Percentiles rank a stretch among this genome's conserved stretches.
Conservation (phyloP, 2,888 invertebrate genomes). For the Eudemis profundana region DNA sequence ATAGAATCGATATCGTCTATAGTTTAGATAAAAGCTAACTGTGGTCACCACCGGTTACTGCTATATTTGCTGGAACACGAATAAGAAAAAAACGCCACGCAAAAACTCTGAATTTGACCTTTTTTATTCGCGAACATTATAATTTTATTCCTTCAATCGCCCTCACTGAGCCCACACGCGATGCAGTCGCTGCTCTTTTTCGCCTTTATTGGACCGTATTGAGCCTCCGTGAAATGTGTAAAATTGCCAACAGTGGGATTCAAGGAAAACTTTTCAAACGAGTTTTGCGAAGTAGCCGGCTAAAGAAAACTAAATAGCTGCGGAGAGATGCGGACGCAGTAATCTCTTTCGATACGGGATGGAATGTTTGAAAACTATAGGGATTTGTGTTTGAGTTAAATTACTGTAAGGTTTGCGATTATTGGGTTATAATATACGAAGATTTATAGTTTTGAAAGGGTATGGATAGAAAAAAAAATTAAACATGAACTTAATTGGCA, state of each 20-base stretch:
- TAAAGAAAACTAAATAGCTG: conserved; percentile 61
- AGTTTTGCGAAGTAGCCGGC: conserved; percentile 60
- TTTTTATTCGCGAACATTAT: no score
- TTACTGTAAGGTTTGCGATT: not conserved
- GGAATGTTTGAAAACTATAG: conserved; percentile 48
- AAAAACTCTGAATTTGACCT: no score
- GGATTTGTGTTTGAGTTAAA: conserved; percentile 46
- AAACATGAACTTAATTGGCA: no score
- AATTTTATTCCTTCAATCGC: conserved; percentile 27
- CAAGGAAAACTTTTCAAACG: conserved; percentile 64
- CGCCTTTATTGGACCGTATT: conserved; percentile 67
- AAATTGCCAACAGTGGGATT: conserved; percentile 69
- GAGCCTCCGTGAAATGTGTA: conserved; percentile 71
- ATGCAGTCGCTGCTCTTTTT: conserved; percentile 55
- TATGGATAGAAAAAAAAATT: no score
- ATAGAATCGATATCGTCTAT: no score
- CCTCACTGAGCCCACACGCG: conserved; percentile 39
- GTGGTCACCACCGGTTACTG: no score
- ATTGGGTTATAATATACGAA: not conserved
- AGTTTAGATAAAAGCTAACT: no score
- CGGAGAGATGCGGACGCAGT: conserved; percentile 49
- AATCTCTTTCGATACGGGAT: conserved; percentile 26
- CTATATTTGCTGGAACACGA: no score
- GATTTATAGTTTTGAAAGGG: no score
- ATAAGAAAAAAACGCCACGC: no score